Evolutionary conservation across 2,797 vertebrate species (phyloP), one percentile per base, ranked within the genome.

Genomic region (Craterocephalus amniculus): DNA sequence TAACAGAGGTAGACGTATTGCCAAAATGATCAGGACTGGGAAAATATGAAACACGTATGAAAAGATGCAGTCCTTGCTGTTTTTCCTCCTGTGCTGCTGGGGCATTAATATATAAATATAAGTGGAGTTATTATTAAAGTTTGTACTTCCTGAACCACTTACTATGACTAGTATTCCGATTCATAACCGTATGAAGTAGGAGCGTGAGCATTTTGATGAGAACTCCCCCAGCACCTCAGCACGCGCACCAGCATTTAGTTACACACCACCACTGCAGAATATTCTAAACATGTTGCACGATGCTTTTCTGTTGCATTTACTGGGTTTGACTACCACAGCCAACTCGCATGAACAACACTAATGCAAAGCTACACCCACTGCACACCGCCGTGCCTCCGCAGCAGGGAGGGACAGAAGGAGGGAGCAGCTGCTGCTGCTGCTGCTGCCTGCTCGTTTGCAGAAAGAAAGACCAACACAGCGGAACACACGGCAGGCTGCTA

Each of bases 401-500:
- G 57, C 49, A 51, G 66, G 71, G 58, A 65, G 66, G 58, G 59
- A 67, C 52, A 10, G 62, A 68, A 31, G 57, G 66, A 63, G 76
- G 69, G 83, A 82, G 81, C 40, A 49, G 62, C 64, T 63, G 72
- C 29, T n/a, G n/a, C 51, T 56, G 62, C 59, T 59, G n/a, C 40
- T 52, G 62, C 64, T 63, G 72, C 29, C 51, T 56, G 62, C 59
- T 59, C 54, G 55, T 58, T 43, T 80, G 83, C 86, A 81, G 73
- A 79, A 63, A 91, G 87, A 83, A 80, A 91, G 87, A 87, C 62
- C 74, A 79, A 74, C 88, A 67, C 79, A 74, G 78, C 75, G 73
- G 48, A 86, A 87, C 81, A 89, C 79, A 87, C 38, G 87, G 87
- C 29, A 83, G 84, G 91, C 90, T 92, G 90, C 86, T 88, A 90